Percentiles rank a stretch among this genome's conserved stretches.
These are phyloP conservation scores for Ormia ochracea DNA, from an alignment of 2,888 invertebrate species.

Conservation along the genomic window DNA sequence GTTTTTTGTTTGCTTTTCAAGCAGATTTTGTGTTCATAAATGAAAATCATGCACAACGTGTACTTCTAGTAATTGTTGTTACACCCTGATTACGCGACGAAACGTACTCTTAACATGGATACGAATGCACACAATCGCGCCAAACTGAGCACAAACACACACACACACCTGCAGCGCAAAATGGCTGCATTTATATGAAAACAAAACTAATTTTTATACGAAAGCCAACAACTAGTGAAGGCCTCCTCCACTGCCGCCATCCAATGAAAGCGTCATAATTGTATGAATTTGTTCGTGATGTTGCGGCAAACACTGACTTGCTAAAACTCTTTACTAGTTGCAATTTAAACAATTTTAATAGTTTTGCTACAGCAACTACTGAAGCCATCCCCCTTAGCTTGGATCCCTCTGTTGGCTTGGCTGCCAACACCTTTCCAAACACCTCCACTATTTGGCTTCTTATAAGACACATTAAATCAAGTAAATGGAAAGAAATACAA, in stretches of 20 bases:
- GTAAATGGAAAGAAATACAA: not conserved
- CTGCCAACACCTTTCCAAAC: not conserved
- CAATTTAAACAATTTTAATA: constrained; percentile 34
- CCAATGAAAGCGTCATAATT: constrained; percentile 49
- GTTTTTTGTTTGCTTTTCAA: not conserved
- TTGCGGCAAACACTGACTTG: not conserved
- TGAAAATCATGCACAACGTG: constrained; percentile 70
- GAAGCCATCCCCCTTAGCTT: constrained; percentile 3
- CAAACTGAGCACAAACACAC: too few relatives aligned
- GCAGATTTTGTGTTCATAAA: constrained; percentile 34
- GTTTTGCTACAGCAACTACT: constrained; percentile 14
- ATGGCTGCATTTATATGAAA: not conserved
- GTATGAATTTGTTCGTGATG: not conserved
- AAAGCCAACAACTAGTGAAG: constrained; percentile 45
- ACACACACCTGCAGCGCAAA: constrained; percentile 4
- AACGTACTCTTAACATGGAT: constrained; percentile 50
- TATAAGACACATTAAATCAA: constrained; percentile 10
- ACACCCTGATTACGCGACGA: constrained; percentile 75
- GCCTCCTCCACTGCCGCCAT: constrained; percentile 52
- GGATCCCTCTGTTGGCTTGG: not conserved
- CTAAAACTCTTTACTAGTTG: constrained; percentile 37
- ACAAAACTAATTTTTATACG: not conserved
- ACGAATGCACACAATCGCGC: too few relatives aligned
- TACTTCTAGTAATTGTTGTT: constrained; percentile 74
- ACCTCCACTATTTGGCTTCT: not conserved